Evolutionary conservation across 1,140 invertebrate species (phyloP).

Genomic region (Leptoteleia sp.): DNA sequence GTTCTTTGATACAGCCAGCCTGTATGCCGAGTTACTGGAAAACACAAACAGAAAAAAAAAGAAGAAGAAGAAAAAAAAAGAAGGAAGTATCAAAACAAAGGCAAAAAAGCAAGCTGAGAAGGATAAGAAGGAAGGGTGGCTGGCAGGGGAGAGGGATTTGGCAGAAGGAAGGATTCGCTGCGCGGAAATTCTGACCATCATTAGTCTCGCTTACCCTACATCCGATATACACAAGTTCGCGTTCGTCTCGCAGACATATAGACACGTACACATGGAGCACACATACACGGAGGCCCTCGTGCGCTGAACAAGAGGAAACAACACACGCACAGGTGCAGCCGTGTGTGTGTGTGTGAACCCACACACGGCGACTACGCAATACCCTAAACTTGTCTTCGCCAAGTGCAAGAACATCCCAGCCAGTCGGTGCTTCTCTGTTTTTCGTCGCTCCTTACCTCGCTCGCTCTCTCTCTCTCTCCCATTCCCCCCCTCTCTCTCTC

Average conservation of each 20-base stretch:
- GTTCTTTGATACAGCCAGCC: constrained; percentile 33
- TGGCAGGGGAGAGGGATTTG: too few species aligned
- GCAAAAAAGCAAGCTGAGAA: constrained; percentile 6
- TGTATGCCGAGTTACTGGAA: constrained; percentile 7
- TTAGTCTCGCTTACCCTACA: constrained; percentile 65
- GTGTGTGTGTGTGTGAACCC: constrained; percentile 11
- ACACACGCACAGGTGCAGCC: too few species aligned
- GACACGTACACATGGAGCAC: constrained; percentile 23
- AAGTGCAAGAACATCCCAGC: constrained; percentile 76
- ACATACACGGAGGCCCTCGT: constrained; percentile 13
- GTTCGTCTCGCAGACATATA: constrained; percentile 43
- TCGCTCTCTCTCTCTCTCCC: too few species aligned
- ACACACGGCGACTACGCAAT: constrained; percentile 47
- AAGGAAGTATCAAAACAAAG: constrained; percentile 33
- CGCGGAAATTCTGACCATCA: constrained; percentile 61
- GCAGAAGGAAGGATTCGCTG: constrained; percentile 19
- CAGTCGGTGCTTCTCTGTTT: constrained; percentile 57
- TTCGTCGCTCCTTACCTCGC: constrained; percentile 18
- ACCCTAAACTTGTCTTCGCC: constrained; percentile 71
- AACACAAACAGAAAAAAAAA: constrained; percentile 22
- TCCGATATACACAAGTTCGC: constrained; percentile 56
- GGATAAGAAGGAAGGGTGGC: constrained; percentile 11
- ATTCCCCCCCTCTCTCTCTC: constrained; percentile 63
- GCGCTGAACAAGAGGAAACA: too few species aligned
- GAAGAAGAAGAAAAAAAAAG: too few species aligned